Percentiles rank a stretch among this genome's conserved stretches.
These are phyloP conservation scores for Brenthis hecate DNA, from an alignment of 2,888 invertebrate species.

Conservation along the genomic window DNA sequence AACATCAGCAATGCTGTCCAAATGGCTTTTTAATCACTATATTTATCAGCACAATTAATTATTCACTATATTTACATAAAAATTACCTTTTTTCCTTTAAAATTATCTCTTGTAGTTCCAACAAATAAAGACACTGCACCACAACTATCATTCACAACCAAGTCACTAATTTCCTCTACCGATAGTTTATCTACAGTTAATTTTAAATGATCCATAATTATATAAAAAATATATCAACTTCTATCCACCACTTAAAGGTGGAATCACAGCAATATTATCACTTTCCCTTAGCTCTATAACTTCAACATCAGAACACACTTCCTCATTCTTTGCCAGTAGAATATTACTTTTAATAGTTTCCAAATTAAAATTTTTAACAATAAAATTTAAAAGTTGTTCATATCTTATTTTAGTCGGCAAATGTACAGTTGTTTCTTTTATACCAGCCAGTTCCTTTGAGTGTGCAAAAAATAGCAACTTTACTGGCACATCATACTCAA, in stretches of 20 bases:
- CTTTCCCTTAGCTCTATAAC: constrained; percentile 83
- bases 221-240: constrained; percentile 10
- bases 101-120: constrained; percentile 93
- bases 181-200: constrained; percentile 86
- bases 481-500: constrained; percentile 78
- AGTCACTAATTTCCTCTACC: constrained; percentile 85
- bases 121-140: constrained; percentile 95
- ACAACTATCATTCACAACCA: constrained; percentile 87
- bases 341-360: constrained; percentile 86
- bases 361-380: constrained; percentile 85
- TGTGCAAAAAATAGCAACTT: constrained; percentile 94
- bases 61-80: constrained; percentile 10
- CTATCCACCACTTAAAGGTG: constrained; percentile 96
- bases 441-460: constrained; percentile 91
- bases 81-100: constrained; percentile 88
- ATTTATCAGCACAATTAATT: no score
- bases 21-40: no score
- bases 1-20: no score
- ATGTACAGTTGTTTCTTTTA: constrained; percentile 77
- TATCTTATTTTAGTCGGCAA: constrained; percentile 80
- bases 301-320: constrained; percentile 84
- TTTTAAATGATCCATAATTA: constrained; percentile 87
- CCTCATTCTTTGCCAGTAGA: constrained; percentile 92
- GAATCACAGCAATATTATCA: constrained; percentile 95
- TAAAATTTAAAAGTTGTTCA: constrained; percentile 81